These are phyloP conservation scores for Ormyrus thymus DNA, from an alignment of 2,888 invertebrate species.

Conservation along the genomic window DNA sequence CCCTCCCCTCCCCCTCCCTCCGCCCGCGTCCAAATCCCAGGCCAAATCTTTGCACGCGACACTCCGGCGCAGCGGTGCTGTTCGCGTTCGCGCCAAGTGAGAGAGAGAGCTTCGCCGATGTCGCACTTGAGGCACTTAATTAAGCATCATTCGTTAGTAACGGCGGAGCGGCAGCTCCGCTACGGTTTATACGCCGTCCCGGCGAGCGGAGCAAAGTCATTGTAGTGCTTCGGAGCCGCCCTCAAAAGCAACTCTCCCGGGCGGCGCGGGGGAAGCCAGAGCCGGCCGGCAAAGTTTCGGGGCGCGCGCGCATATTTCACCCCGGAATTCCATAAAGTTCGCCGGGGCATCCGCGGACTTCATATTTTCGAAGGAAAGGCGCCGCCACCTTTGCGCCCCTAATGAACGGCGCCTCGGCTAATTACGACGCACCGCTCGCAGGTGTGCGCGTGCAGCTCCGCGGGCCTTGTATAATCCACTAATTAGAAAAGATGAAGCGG, in stretches of 20 bases:
- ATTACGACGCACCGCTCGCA: conserved; percentile 28
- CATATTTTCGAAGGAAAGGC: conserved; percentile 39
- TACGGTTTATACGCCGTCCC: too few species aligned
- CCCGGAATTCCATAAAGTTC: conserved; percentile 44
- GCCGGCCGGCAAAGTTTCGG: conserved; percentile 23
- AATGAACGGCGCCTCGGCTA: conserved; percentile 41
- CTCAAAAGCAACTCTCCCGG: background rate
- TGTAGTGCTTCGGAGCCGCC: background rate
- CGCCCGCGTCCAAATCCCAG: conserved; percentile 1
- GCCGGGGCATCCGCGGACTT: background rate
- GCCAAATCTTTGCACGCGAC: conserved; percentile 37
- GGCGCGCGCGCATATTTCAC: conserved; percentile 32
- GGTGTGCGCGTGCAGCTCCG: background rate
- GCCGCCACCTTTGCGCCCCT: conserved; percentile 5
- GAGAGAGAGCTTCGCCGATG: conserved; percentile 3
- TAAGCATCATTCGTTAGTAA: conserved; percentile 44
- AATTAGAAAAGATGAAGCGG: conserved; percentile 59
- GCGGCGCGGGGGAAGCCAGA: background rate
- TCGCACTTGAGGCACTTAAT: conserved; percentile 40
- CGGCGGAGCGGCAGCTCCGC: background rate
- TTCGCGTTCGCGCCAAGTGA: conserved; percentile 29
- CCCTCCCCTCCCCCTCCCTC: background rate
- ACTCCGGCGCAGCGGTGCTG: background rate
- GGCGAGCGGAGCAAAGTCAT: background rate
- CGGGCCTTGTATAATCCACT: conserved; percentile 46